phyloP scores from a whole-genome alignment of 2,113 vertebrate species.

The Nerophis lumbriciformis region DNA sequence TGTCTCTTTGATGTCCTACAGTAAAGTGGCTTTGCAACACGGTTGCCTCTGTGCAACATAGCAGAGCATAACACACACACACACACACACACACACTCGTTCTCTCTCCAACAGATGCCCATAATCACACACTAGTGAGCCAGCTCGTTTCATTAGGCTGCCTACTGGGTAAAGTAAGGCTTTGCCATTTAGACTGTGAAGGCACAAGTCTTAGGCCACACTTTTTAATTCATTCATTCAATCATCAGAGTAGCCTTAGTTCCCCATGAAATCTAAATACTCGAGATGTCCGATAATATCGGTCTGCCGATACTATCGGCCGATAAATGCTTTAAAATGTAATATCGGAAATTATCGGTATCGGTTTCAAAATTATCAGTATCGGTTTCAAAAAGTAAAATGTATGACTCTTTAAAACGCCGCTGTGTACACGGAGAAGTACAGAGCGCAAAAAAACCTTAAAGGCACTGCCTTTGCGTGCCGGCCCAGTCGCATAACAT shows the following conservation, averaged over 20 bases:
- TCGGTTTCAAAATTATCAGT: too few relatives aligned
- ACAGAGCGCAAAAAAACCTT: too few relatives aligned
- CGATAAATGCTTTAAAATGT: too few relatives aligned
- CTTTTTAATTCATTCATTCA: background rate
- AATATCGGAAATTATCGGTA: too few relatives aligned
- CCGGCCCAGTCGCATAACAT: too few relatives aligned
- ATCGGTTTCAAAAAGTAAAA: too few relatives aligned
- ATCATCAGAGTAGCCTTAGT: background rate
- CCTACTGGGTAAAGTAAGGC: background rate
- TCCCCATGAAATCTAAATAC: too few relatives aligned
- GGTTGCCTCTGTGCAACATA: slow-evolving; percentile 22
- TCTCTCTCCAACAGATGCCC: background rate
- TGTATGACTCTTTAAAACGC: too few relatives aligned
- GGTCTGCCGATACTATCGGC: too few relatives aligned
- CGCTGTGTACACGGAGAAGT: too few relatives aligned
- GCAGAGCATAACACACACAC: background rate
- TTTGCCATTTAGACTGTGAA: background rate
- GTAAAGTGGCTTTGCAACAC: slow-evolving; percentile 33
- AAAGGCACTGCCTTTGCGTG: too few relatives aligned
- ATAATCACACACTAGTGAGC: background rate
- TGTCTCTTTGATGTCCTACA: slow-evolving; percentile 44
- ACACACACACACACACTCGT: background rate
- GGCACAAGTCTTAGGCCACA: background rate
- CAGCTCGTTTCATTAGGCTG: slow-evolving; percentile 1
- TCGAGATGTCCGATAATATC: too few relatives aligned